These are phyloP conservation scores for Drosophila funebris DNA, from an alignment of 1,140 invertebrate genomes.

Conservation along the genomic window DNA sequence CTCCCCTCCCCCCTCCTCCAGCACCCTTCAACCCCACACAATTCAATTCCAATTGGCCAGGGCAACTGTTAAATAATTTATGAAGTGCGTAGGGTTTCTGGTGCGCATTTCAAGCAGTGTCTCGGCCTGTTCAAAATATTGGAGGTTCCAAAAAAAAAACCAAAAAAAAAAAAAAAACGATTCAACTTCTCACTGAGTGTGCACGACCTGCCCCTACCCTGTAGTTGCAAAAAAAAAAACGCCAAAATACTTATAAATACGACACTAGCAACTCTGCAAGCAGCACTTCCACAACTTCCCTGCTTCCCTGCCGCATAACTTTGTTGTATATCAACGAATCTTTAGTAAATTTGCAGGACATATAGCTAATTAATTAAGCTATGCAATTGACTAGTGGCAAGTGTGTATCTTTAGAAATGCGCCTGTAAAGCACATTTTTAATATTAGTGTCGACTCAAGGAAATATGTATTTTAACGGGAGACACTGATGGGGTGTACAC, in stretches of 20 bases:
- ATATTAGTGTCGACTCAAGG: no score
- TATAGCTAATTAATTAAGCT: no score
- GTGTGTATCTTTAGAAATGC: neutral
- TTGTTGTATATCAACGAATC: no score
- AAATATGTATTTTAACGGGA: no score
- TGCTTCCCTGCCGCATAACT: no score
- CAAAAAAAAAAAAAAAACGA: constrained; percentile 13
- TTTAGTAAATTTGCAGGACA: no score
- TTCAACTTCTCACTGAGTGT: neutral
- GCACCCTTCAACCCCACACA: neutral
- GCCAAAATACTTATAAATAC: no score
- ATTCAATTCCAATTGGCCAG: constrained; percentile 39
- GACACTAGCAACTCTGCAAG: no score
- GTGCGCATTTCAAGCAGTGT: constrained; percentile 71
- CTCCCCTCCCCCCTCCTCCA: neutral
- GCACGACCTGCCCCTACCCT: neutral
- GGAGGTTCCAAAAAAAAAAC: constrained; percentile 18
- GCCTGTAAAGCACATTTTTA: no score
- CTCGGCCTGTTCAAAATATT: constrained; percentile 12
- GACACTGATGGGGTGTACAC: no score
- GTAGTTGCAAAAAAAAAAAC: neutral
- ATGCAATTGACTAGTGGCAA: neutral
- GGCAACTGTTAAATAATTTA: constrained; percentile 76
- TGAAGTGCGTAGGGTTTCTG: constrained; percentile 75
- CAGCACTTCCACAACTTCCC: no score